Base-by-base conservation (phyloP, 64 coral and sea anemone species). In the Exaiptasia diaphana region DNA sequence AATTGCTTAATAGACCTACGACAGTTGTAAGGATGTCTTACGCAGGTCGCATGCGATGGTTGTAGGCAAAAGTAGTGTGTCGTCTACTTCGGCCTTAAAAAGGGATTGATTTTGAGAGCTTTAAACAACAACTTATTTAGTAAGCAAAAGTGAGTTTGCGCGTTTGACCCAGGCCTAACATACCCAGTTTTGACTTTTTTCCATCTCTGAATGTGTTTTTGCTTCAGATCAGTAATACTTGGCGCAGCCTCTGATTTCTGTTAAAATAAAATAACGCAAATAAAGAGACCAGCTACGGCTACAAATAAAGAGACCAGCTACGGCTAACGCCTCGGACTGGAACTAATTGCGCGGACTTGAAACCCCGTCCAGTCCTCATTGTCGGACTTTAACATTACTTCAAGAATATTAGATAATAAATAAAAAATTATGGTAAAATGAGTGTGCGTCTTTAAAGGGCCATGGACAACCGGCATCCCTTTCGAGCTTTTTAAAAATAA, bases 191-290 rank as follows among this genome's bases (percentile, higher is more conserved):
- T 87, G 9, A 87, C 33, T 64, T 78, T 87, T 49, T 87, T 87
- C 84, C 84, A 87, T 52, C 74, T 87, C 3, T 87, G 72, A 27
- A 87, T 67, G 29, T 87, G 84, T 56, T 68, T 87, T 76, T 64
- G 65, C 55, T 87, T 87, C 11, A 87, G 73, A 10, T 87, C 84
- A 87, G 10, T 68, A 35, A 87, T 20, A 12, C 56, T 26, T 54
- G 72, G 63, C 50, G 58, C 73, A 68, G 34, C 37, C 50, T 75
- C 84, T 53, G 44, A 35, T 42, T 73, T 73, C 38, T 73, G 49
- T 10, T 12, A 52, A 52, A 52, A n/a, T 12, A 12, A 52, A n/a
- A 12, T 12, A 12, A 52, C 10, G 10, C 10, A 52, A n/a, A 52
- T 52, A n/a, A 52, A 52, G n/a, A 52, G 49, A 52, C 49, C 10